Conservation (phyloP, 1,140 invertebrate genomes). For the Papilio helenus region DNA sequence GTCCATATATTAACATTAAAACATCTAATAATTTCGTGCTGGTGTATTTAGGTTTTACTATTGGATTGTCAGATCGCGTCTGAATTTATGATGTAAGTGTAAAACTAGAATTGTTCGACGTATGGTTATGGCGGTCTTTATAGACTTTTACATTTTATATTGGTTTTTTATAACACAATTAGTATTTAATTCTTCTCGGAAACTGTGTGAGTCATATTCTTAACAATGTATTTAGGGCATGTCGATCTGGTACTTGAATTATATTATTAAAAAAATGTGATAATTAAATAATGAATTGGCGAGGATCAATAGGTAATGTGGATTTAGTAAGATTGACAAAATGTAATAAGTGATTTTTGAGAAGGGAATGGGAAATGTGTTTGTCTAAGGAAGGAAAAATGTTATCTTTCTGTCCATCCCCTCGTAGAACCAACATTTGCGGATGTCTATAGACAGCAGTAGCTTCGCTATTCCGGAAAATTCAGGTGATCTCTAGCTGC, state of each 20-base stretch:
- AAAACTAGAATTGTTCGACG: neutral
- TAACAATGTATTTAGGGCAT: neutral
- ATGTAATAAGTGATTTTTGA: no score
- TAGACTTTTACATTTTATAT: neutral
- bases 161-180: neutral
- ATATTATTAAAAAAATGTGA: neutral
- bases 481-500: no score
- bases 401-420: no score
- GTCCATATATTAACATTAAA: neutral
- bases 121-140: neutral
- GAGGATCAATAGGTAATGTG: no score
- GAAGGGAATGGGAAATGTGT: no score
- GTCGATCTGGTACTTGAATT: neutral
- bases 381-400: no score
- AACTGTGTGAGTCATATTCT: neutral
- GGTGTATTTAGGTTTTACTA: neutral
- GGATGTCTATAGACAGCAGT: no score
- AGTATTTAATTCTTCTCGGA: neutral
- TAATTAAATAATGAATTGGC: no score
- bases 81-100: slow-evolving; percentile 33
- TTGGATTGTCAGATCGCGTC: slow-evolving; percentile 16
- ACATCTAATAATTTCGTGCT: neutral
- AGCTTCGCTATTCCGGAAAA: no score
- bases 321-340: no score
- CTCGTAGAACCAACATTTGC: no score